Percentiles rank a stretch among this genome's conserved stretches.
phyloP scores from a whole-genome alignment of 2,797 vertebrate genomes.

The Mycteria americana region DNA sequence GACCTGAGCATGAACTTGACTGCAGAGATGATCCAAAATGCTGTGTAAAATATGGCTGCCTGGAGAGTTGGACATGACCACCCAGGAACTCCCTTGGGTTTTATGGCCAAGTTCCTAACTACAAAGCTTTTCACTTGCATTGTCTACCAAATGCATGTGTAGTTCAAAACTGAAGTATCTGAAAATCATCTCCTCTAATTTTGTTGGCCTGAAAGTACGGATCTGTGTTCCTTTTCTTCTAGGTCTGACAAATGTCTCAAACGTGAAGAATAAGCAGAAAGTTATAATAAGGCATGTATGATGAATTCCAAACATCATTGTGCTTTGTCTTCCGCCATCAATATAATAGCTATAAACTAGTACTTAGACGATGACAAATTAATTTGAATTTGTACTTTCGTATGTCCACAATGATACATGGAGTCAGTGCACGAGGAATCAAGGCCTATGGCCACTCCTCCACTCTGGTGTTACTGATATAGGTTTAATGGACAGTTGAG shows the following conservation, averaged over 20 bases:
- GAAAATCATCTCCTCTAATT: background rate
- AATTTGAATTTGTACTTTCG: background rate
- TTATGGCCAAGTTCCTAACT: background rate
- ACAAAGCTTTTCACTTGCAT: background rate
- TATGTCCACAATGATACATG: background rate
- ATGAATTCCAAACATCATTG: background rate
- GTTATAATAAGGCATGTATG: background rate
- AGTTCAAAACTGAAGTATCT: background rate
- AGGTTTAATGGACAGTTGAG: background rate
- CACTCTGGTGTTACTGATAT: background rate
- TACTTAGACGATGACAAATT: background rate
- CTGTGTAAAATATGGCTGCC: background rate
- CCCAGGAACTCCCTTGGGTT: background rate
- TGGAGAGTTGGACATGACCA: background rate
- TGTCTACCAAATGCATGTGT: background rate
- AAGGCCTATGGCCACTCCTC: background rate
- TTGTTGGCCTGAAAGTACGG: background rate
- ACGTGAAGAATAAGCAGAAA: background rate
- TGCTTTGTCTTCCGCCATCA: background rate
- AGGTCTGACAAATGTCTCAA: background rate
- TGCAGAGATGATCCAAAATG: background rate
- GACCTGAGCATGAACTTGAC: background rate
- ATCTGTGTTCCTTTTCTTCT: background rate
- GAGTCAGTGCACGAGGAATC: background rate
- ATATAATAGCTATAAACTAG: background rate